Evolutionary conservation across 1,140 invertebrate species (phyloP).

Genomic region (Lordiphosa clarofinis): DNA sequence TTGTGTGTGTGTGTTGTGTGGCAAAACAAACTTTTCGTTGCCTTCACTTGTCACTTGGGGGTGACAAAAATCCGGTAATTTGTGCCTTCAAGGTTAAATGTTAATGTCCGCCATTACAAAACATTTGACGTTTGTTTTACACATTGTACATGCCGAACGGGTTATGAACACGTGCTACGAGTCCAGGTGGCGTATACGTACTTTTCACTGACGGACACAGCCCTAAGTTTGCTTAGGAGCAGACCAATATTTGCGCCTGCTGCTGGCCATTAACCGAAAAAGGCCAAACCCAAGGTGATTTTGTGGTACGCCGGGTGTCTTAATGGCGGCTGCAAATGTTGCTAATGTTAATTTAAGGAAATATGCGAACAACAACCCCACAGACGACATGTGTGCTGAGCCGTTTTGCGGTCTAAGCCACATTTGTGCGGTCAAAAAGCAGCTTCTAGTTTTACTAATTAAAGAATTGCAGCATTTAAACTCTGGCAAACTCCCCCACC

Average conservation of each 20-base stretch:
- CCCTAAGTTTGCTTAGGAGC: slow-evolving; percentile 61
- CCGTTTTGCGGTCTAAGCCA: slow-evolving; percentile 54
- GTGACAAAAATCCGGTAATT: slow-evolving; percentile 75
- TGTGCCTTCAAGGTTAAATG: slow-evolving; percentile 72
- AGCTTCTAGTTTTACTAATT: slow-evolving; percentile 45
- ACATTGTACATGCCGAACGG: slow-evolving; percentile 25
- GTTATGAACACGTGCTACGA: slow-evolving; percentile 55
- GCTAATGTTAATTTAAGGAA: slow-evolving; percentile 78
- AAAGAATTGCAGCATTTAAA: slow-evolving; percentile 67
- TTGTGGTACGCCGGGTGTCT: slow-evolving; percentile 30
- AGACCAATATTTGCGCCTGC: slow-evolving; percentile 36
- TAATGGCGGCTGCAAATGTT: slow-evolving; percentile 69
- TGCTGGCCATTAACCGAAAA: slow-evolving; percentile 41
- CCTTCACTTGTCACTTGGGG: slow-evolving; percentile 33
- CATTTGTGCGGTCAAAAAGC: slow-evolving; percentile 59
- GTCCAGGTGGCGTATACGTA: slow-evolving; percentile 54
- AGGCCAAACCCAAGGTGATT: slow-evolving; percentile 28
- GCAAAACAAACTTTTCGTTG: slow-evolving; percentile 38
- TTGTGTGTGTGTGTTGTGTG: too few relatives aligned
- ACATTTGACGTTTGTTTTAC: slow-evolving; percentile 63
- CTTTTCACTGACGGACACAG: too few relatives aligned
- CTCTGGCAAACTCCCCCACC: slow-evolving; percentile 31
- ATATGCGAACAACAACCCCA: slow-evolving; percentile 24
- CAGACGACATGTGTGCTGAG: slow-evolving; percentile 17
- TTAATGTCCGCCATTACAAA: slow-evolving; percentile 69